Percentiles rank a stretch among this genome's conserved stretches.
phyloP scores from a whole-genome alignment of 2,113 vertebrate genomes.

The Neogobius melanostomus region DNA sequence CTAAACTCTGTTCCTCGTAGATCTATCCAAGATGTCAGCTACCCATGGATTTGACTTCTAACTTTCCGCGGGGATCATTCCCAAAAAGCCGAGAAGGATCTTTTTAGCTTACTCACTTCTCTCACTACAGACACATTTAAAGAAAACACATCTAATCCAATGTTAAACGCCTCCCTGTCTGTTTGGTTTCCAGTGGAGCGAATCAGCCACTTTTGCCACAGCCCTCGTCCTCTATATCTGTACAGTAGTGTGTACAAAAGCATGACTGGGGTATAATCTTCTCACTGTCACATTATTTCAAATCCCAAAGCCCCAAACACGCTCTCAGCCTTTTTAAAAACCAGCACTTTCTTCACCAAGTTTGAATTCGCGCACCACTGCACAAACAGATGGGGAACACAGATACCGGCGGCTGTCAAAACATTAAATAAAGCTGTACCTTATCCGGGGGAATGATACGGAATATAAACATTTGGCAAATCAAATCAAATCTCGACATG shows the following conservation, averaged over 20 bases:
- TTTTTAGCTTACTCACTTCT: constrained; percentile 1
- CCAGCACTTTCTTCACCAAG: constrained; percentile 13
- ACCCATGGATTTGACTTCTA: too few relatives aligned
- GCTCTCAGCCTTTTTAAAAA: constrained; percentile 23
- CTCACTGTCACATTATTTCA: constrained; percentile 16
- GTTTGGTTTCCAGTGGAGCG: constrained; percentile 27
- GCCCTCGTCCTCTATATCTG: constrained; percentile 10
- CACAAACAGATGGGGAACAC: constrained; percentile 22
- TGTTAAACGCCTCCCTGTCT: constrained; percentile 1
- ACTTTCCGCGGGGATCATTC: background rate
- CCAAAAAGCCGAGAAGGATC: background rate
- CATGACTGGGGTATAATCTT: constrained; percentile 21
- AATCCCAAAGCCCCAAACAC: constrained; percentile 15
- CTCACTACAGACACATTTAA: background rate
- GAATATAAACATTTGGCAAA: constrained; percentile 20
- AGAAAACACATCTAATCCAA: background rate
- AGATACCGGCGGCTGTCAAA: constrained; percentile 32
- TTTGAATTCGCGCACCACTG: constrained; percentile 18
- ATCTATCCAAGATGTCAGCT: background rate
- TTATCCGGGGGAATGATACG: constrained; percentile 13
- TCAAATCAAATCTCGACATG: constrained; percentile 8
- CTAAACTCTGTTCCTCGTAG: background rate
- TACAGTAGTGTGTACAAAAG: background rate
- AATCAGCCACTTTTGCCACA: background rate
- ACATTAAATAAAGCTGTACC: constrained; percentile 17